A percentile compares a stretch with the other conserved stretches of the same genome.
phyloP scores from a whole-genome alignment of 2,113 vertebrate genomes.

The Anas platyrhynchos region DNA sequence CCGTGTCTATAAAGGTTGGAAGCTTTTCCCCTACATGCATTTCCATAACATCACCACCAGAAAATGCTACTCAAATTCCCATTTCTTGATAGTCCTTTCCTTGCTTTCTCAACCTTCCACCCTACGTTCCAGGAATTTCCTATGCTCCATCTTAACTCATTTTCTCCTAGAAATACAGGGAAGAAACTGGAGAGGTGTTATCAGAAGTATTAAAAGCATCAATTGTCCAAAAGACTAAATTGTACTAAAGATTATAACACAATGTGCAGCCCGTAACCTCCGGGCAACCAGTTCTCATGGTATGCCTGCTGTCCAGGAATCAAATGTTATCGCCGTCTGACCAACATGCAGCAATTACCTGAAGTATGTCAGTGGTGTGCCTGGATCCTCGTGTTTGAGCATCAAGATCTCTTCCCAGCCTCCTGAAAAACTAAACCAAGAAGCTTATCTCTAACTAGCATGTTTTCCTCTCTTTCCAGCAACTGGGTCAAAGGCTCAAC shows the following conservation, averaged over 20 bases:
- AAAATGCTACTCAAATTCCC: background rate
- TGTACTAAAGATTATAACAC: background rate
- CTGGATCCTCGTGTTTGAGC: rapidly evolving
- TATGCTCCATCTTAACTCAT: background rate
- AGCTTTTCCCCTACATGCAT: background rate
- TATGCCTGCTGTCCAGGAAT: background rate
- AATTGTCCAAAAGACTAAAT: background rate
- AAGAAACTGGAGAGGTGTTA: background rate
- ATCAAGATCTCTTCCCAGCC: background rate
- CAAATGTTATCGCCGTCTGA: background rate
- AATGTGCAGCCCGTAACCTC: background rate
- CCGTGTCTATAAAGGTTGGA: background rate
- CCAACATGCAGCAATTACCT: background rate
- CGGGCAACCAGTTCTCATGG: background rate
- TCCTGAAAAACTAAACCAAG: background rate
- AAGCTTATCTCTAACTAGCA: background rate
- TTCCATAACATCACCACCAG: background rate
- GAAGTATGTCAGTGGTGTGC: rapidly evolving
- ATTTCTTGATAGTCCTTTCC: background rate
- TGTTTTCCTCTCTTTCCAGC: background rate
- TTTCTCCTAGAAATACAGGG: background rate
- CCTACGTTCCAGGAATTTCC: background rate
- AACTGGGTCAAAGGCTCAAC: background rate
- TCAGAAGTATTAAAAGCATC: background rate
- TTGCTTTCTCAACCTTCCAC: background rate